Percentiles rank a stretch among this genome's conserved stretches.
Conservation (phyloP, 2,888 invertebrate genomes). For the Platycnemis pennipes region DNA sequence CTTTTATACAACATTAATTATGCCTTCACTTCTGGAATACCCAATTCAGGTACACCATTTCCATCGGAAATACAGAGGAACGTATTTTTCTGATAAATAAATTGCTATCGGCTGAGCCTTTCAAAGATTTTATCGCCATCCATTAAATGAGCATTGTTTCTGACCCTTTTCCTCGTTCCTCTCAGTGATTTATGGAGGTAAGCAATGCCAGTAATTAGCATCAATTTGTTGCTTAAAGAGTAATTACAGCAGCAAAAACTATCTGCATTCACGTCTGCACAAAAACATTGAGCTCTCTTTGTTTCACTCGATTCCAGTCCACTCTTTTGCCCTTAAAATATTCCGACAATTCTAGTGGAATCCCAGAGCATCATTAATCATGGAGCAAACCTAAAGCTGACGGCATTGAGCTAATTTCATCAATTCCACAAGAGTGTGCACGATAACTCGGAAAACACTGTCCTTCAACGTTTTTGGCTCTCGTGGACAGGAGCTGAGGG, state of each 20-base stretch:
- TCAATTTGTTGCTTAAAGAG: background rate
- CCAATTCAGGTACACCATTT: too few relatives aligned
- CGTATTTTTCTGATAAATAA: background rate
- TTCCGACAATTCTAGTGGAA: background rate
- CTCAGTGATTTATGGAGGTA: background rate
- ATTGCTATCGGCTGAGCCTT: background rate
- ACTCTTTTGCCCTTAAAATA: background rate
- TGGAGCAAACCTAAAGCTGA: background rate
- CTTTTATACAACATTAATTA: too few relatives aligned
- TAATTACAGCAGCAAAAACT: background rate
- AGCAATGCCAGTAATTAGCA: background rate
- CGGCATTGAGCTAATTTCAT: background rate
- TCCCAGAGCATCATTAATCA: background rate
- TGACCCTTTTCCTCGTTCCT: background rate
- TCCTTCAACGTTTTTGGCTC: background rate
- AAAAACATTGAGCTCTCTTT: background rate
- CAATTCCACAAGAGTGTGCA: background rate
- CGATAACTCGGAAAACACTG: background rate
- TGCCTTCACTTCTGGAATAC: too few relatives aligned
- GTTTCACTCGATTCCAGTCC: background rate
- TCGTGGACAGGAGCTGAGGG: background rate
- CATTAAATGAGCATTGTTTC: background rate
- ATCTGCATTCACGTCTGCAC: background rate
- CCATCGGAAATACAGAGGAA: too few relatives aligned
- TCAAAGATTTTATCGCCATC: background rate